phyloP scores from a whole-genome alignment of 2,888 invertebrate species.

The Pseudolycoriella hygida region DNA sequence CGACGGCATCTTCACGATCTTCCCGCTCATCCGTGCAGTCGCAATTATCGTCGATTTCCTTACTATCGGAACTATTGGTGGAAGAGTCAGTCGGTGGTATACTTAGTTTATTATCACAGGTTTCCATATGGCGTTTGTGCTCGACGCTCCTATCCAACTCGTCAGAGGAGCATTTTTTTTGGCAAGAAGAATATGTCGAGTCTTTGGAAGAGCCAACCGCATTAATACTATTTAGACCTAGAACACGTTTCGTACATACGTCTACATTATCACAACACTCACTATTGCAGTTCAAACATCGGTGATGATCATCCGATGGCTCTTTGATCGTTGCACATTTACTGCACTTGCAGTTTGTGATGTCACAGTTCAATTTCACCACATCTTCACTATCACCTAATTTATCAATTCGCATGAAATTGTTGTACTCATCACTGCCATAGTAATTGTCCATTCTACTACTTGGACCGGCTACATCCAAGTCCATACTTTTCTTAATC shows the following conservation, averaged over 20 bases:
- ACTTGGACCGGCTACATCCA: constrained; percentile 3
- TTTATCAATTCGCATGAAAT: constrained; percentile 1
- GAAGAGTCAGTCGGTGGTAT: background rate
- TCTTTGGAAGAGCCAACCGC: constrained; percentile 1
- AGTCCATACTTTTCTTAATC: constrained; percentile 1
- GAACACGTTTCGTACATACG: constrained; percentile 1
- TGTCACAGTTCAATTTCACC: background rate
- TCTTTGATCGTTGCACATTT: constrained; percentile 6
- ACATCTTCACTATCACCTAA: background rate
- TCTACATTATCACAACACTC: constrained; percentile 4
- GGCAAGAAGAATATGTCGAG: constrained; percentile 3
- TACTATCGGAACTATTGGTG: constrained; percentile 3
- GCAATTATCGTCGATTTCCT: constrained; percentile 4
- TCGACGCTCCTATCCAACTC: constrained; percentile 2
- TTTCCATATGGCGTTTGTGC: constrained; percentile 1
- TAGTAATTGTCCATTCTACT: background rate
- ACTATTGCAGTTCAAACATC: constrained; percentile 1
- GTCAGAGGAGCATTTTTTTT: constrained; percentile 1
- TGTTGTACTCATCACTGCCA: constrained; percentile 4
- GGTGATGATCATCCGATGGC: background rate
- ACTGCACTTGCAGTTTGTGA: constrained; percentile 7
- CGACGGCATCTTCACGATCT: background rate
- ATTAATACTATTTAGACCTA: background rate
- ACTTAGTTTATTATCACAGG: constrained; percentile 3
- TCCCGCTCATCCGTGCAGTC: constrained; percentile 3